Conservation (phyloP, 2,888 invertebrate genomes). For the Drosophila antonietae region DNA sequence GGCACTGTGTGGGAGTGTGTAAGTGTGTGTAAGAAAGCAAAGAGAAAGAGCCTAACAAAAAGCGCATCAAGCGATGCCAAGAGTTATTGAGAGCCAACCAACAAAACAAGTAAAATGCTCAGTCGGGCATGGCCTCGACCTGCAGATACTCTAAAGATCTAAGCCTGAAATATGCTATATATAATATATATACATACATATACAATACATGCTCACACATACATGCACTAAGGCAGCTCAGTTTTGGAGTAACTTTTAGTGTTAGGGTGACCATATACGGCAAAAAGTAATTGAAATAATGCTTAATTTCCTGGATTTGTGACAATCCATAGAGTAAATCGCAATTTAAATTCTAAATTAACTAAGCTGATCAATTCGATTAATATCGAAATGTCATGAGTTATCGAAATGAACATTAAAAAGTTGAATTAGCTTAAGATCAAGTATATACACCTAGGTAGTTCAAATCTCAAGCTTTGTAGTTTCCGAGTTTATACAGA, state of each 20-base stretch:
- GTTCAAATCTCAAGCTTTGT: no score
- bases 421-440: no score
- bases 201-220: not conserved
- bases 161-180: no score
- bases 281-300: not conserved
- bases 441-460: no score
- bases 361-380: not conserved
- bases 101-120: conserved; percentile 20
- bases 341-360: no score
- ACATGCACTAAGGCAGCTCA: not conserved
- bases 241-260: not conserved
- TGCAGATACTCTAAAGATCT: not conserved
- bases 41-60: conserved; percentile 48
- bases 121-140: not conserved
- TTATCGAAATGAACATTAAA: not conserved
- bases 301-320: not conserved
- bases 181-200: not conserved
- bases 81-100: conserved; percentile 45
- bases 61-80: conserved; percentile 47
- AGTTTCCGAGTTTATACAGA: no score
- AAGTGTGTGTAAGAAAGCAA: conserved; percentile 39
- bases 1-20: conserved; percentile 23
- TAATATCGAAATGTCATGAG: not conserved
- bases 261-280: not conserved
- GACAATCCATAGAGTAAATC: no score